phyloP scores from a whole-genome alignment of 2,797 vertebrate species.

The Sebastes diploproa region DNA sequence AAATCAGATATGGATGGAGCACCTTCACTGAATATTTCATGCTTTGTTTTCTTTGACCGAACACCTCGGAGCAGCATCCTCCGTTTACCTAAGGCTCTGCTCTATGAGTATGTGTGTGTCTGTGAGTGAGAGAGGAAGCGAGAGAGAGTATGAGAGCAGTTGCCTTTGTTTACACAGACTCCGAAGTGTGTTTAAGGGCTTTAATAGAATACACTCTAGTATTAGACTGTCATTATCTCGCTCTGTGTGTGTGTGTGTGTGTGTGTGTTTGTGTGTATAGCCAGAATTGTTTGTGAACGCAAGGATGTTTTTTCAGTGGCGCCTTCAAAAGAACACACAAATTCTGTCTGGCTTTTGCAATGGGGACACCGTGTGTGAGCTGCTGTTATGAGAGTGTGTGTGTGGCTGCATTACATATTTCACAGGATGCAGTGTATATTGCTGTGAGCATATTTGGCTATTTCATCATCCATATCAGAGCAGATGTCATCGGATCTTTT shows the following conservation, averaged over 20 bases:
- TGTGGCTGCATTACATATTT: conserved; percentile 22
- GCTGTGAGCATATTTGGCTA: conserved; percentile 44
- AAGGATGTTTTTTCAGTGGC: conserved; percentile 62
- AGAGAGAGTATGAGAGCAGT: conserved; percentile 28
- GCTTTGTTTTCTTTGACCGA: conserved; percentile 51
- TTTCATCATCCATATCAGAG: conserved; percentile 47
- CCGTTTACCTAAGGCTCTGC: not conserved
- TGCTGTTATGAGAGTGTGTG: not conserved
- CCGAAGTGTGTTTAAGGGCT: conserved; percentile 62
- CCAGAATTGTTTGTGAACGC: conserved; percentile 45
- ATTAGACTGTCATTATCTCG: conserved; percentile 59
- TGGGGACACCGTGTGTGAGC: conserved; percentile 7
- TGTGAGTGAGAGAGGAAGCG: not conserved
- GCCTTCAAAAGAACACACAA: conserved; percentile 48
- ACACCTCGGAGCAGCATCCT: conserved; percentile 35
- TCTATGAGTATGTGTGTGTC: not conserved
- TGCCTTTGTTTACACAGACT: conserved; percentile 62
- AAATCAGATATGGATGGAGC: conserved; percentile 52
- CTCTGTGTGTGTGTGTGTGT: conserved; percentile 1
- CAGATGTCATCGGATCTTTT: conserved; percentile 40
- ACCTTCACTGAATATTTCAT: conserved; percentile 69
- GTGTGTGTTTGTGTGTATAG: not conserved
- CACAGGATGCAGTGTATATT: conserved; percentile 11
- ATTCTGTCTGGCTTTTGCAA: conserved; percentile 45
- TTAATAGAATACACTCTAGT: conserved; percentile 51